These are phyloP conservation scores for Aulostomus chinensis DNA, from an alignment of 2,797 vertebrate species.

Conservation along the genomic window DNA sequence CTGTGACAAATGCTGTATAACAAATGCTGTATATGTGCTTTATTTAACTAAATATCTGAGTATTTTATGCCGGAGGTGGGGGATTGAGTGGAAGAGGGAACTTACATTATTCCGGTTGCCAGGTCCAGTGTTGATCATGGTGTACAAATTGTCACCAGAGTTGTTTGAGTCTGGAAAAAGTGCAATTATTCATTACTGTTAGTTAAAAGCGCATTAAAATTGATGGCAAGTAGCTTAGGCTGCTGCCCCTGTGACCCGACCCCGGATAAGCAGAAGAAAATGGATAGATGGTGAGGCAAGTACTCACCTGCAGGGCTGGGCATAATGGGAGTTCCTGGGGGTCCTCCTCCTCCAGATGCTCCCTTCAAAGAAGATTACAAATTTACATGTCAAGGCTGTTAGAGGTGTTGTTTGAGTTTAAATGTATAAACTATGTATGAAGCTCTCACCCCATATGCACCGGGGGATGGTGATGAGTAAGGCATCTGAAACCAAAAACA, in stretches of 20 bases:
- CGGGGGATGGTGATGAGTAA: conserved; percentile 97
- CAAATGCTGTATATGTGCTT: too few relatives aligned
- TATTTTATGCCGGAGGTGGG: too few relatives aligned
- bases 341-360: conserved; percentile 95
- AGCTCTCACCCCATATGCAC: conserved; percentile 95
- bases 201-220: too few relatives aligned
- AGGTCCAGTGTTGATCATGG: conserved; percentile 99
- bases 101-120: conserved; percentile 97
- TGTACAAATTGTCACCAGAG: conserved; percentile 99
- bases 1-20: too few relatives aligned
- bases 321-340: conserved; percentile 98
- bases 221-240: too few relatives aligned
- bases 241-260: neutral
- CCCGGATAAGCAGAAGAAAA: neutral
- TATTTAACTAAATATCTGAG: too few relatives aligned
- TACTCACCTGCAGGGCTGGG: conserved; percentile 94
- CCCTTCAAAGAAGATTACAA: conserved; percentile 78
- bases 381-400: neutral
- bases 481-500: conserved; percentile 88
- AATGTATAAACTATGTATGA: too few relatives aligned
- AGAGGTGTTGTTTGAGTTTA: too few relatives aligned
- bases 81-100: neutral
- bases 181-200: too few relatives aligned
- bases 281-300: neutral
- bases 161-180: conserved; percentile 93